Percentiles rank a stretch among this genome's conserved stretches.
Conservation (phyloP, 2,888 invertebrate genomes). For the Caenorhabditis drosophilae region DNA sequence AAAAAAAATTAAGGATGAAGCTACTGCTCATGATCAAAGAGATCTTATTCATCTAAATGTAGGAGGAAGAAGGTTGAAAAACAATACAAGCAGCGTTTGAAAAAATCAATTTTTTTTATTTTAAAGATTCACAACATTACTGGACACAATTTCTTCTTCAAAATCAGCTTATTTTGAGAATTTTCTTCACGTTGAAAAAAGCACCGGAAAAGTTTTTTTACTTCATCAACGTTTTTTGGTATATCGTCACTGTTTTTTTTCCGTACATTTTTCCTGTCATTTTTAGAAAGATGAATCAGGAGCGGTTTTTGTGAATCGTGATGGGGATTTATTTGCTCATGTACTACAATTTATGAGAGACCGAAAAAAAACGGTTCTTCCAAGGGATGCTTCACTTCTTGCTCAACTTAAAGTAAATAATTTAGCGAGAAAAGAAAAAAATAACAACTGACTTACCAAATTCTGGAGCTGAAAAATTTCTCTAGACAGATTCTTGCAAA, state of each 20-base stretch:
- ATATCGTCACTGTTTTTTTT: slow-evolving; percentile 9
- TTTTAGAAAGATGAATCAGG: slow-evolving; percentile 46
- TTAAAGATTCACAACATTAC: slow-evolving; percentile 44
- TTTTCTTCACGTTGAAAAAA: slow-evolving; percentile 39
- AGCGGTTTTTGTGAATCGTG: slow-evolving; percentile 50
- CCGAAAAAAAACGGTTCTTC: slow-evolving; percentile 43
- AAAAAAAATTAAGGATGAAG: slow-evolving; percentile 33
- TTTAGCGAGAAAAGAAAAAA: background rate
- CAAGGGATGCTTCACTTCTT: slow-evolving; percentile 34
- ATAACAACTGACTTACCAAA: background rate
- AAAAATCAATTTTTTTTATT: background rate
- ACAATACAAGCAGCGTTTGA: slow-evolving; percentile 1
- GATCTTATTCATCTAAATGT: slow-evolving; percentile 48
- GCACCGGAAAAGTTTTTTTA: slow-evolving; percentile 37
- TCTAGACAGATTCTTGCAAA: too few relatives aligned
- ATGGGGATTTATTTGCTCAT: slow-evolving; percentile 44
- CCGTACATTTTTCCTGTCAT: background rate
- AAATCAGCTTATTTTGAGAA: slow-evolving; percentile 39
- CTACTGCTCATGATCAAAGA: slow-evolving; percentile 38
- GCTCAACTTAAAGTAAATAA: slow-evolving; percentile 34
- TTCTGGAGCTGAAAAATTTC: background rate
- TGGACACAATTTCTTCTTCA: slow-evolving; percentile 40
- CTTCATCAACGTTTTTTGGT: slow-evolving; percentile 39
- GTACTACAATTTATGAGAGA: slow-evolving; percentile 50
- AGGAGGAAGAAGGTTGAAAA: slow-evolving; percentile 41